These are phyloP conservation scores for Clinocottus analis DNA, from an alignment of 2,113 vertebrate species.

Conservation along the genomic window DNA sequence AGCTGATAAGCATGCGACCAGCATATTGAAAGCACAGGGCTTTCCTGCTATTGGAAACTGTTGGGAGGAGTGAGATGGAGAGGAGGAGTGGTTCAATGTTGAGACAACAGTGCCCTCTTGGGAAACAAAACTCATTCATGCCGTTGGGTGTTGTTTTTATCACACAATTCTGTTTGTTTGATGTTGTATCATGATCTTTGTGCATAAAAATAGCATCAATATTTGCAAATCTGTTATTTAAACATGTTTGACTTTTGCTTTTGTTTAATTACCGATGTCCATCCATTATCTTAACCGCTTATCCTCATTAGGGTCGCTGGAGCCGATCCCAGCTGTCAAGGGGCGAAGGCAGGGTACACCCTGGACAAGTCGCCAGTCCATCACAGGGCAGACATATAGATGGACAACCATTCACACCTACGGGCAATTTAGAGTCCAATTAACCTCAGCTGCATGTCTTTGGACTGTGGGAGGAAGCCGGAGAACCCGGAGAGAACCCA, in stretches of 20 bases:
- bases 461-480: too few relatives aligned
- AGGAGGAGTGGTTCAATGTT: conserved; percentile 11
- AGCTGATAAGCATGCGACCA: conserved; percentile 70
- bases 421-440: too few relatives aligned
- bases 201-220: background rate
- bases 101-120: conserved; percentile 63
- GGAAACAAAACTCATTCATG: conserved; percentile 15
- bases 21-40: conserved; percentile 60
- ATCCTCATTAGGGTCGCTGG: too few relatives aligned
- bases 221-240: background rate
- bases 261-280: background rate
- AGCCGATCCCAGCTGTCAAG: too few relatives aligned
- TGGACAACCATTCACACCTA: too few relatives aligned
- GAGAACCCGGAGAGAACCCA: too few relatives aligned
- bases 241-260: background rate
- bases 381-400: too few relatives aligned
- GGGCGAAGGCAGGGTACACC: too few relatives aligned
- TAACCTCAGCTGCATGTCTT: too few relatives aligned
- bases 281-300: too few relatives aligned
- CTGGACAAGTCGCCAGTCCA: too few relatives aligned
- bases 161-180: conserved; percentile 4
- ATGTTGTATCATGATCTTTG: background rate
- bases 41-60: conserved; percentile 44
- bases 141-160: conserved; percentile 9
- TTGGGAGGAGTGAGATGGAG: background rate